Base-by-base conservation (phyloP, 2,888 invertebrate species). In the Dromius quadrimaculatus region DNA sequence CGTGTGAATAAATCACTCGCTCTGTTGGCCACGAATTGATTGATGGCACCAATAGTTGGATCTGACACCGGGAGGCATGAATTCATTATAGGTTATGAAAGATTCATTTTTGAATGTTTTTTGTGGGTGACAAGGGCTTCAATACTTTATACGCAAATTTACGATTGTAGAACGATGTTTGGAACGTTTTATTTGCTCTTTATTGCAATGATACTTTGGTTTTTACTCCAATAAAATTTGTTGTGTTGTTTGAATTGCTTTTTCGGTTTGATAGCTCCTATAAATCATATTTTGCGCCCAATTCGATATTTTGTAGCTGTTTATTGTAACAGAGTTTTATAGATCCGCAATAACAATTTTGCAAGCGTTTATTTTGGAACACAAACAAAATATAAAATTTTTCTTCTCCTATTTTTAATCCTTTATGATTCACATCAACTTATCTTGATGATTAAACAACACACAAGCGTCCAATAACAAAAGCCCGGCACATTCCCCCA, bases 381-480 rank as follows among this genome's bases (percentile, higher is more conserved):
- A n/a, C n/a, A n/a, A n/a, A n/a, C n/a, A n/a, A n/a, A n/a, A n/a
- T n/a, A n/a, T n/a, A n/a, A n/a, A n/a, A n/a, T n/a, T n/a, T n/a
- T n/a, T n/a, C n/a, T n/a, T n/a, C n/a, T n/a, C n/a, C n/a, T n/a
- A n/a, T n/a, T n/a, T n/a, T n/a, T n/a, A n/a, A n/a, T n/a, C n/a
- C n/a, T n/a, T n/a, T n/a, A n/a, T n/a, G n/a, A n/a, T n/a, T n/a
- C n/a, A n/a, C n/a, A n/a, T n/a, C n/a, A 50, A 50, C 50, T 28
- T 28, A 50, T 15, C 28, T 22, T 47, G 8, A 50, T 28, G 28
- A 50, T 50, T 50, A 50, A 50, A 50, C 50, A 50, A 50, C 28
- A 50, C 50, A 50, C 22, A 9, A 50, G 50, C 28, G 50, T 28
- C 28, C 28, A 50, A 50, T 50, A 50, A 50, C 50, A 50, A 28